Conservation (phyloP, 2,113 vertebrate genomes). For the Azemiops feae region DNA sequence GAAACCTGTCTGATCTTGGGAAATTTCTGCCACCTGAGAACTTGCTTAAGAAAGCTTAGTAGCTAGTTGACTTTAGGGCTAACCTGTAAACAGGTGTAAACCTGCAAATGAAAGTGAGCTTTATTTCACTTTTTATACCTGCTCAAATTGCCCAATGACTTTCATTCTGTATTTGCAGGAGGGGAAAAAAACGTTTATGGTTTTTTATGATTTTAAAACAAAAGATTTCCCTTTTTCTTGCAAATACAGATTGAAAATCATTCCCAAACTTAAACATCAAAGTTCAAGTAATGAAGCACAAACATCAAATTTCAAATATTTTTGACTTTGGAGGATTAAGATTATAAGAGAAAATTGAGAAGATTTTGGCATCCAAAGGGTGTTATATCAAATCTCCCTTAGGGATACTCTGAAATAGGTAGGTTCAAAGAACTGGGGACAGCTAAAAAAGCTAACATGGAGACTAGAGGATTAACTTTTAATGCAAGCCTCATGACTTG, state of each 20-base stretch:
- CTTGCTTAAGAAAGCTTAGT: background rate
- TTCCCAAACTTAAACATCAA: background rate
- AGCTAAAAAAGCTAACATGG: background rate
- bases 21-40: background rate
- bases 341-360: background rate
- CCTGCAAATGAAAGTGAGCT: background rate
- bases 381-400: background rate
- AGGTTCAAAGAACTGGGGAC: background rate
- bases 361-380: too few relatives aligned
- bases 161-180: background rate
- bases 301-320: background rate
- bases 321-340: background rate
- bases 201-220: background rate
- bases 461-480: background rate
- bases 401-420: background rate
- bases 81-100: background rate
- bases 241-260: background rate
- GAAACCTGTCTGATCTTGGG: background rate
- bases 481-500: background rate
- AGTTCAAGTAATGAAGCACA: background rate
- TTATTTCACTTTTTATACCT: background rate
- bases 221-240: background rate
- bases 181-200: background rate
- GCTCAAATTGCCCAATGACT: background rate
- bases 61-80: background rate